Evolutionary conservation across 2,113 vertebrate genomes (phyloP).

Genomic region (Callipepla californica): DNA sequence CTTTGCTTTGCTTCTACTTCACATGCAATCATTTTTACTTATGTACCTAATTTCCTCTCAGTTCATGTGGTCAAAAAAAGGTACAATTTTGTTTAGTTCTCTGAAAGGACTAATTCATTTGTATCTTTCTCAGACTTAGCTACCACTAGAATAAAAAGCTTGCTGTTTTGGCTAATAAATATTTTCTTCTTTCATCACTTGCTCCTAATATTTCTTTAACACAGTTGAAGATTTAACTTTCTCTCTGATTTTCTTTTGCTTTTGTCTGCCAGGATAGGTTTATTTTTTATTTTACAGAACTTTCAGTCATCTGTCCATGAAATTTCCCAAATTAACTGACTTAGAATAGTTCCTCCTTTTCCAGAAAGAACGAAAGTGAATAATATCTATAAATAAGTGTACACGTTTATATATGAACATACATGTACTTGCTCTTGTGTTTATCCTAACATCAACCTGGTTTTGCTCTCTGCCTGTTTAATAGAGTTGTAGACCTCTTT

Average conservation of each 20-base stretch:
- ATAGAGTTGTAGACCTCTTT: neutral
- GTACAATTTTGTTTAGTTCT: neutral
- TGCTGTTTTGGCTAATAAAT: neutral
- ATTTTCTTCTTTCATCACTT: neutral
- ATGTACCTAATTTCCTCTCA: neutral
- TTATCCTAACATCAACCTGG: neutral
- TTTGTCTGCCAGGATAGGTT: neutral
- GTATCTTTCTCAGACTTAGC: neutral
- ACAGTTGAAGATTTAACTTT: neutral
- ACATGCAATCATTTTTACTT: neutral
- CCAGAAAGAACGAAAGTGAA: neutral
- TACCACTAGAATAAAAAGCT: neutral
- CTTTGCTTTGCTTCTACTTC: neutral
- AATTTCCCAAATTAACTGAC: neutral
- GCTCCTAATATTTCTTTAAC: neutral
- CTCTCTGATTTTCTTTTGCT: neutral
- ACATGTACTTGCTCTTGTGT: neutral
- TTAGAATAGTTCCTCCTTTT: neutral
- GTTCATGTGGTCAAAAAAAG: neutral
- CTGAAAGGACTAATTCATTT: neutral
- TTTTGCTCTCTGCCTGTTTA: neutral
- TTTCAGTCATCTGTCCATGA: neutral
- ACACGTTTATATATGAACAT: neutral
- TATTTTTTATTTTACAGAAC: neutral
- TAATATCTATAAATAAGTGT: neutral